Conservation (phyloP, 2,888 invertebrate species). For the Hylaea fasciaria region DNA sequence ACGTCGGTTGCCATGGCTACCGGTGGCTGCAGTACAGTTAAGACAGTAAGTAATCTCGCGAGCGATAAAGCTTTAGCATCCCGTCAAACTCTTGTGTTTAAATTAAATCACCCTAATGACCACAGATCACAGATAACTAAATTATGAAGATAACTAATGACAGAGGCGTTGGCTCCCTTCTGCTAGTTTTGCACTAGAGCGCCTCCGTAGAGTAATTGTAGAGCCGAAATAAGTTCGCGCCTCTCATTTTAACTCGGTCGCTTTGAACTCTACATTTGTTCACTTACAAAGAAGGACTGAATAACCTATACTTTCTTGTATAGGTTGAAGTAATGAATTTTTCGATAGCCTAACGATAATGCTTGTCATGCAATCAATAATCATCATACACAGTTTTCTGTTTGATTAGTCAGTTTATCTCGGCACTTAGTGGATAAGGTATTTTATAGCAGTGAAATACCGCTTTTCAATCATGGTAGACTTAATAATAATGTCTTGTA, state of each 20-base stretch:
- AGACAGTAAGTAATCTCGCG: constrained; percentile 2
- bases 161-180: constrained; percentile 12
- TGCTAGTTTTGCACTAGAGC: constrained; percentile 10
- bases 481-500: no score
- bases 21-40: not conserved
- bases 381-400: no score
- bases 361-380: no score
- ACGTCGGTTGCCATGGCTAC: constrained; percentile 26
- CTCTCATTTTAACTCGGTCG: constrained; percentile 7
- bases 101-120: not conserved
- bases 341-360: no score
- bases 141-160: no score
- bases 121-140: constrained; percentile 15
- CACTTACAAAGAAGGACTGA: not conserved
- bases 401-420: no score
- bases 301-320: not conserved
- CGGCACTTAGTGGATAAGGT: no score
- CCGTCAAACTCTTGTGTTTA: not conserved
- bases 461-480: no score
- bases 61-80: not conserved
- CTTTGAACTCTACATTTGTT: constrained; percentile 1
- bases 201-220: constrained; percentile 7
- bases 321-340: no score
- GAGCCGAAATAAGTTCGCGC: constrained; percentile 4
- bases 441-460: no score